Conservation (phyloP, 37 sponge, comb jelly and placozoan species). For the Haliclona indistincta region DNA sequence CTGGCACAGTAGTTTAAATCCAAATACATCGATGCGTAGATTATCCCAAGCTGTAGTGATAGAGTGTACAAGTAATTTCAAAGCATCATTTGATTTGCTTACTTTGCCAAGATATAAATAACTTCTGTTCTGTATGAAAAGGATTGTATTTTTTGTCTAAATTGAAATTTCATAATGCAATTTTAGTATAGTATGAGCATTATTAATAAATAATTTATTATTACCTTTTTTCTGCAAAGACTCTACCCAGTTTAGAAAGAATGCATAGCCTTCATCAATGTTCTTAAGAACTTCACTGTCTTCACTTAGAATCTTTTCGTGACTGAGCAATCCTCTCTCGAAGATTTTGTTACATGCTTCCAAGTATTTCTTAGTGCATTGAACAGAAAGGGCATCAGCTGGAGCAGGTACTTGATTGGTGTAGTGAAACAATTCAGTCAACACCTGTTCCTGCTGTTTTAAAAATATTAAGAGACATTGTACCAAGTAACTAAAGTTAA, state of each 20-base stretch:
- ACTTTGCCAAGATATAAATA: constrained; percentile 34
- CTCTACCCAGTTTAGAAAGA: constrained; percentile 13
- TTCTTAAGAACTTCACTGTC: constrained; percentile 6
- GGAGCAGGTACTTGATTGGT: constrained; percentile 14
- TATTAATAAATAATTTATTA: background rate
- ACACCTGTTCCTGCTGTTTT: constrained; percentile 39
- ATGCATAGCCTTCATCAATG: constrained; percentile 29
- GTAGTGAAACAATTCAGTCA: constrained; percentile 30
- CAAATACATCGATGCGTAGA: constrained; percentile 15
- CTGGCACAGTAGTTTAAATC: constrained; percentile 11
- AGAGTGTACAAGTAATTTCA: background rate
- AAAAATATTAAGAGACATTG: background rate
- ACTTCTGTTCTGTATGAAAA: constrained; percentile 5
- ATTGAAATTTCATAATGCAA: background rate
- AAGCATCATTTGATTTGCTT: background rate
- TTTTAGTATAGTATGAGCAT: background rate
- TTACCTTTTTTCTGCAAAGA: constrained; percentile 1
- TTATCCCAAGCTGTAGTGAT: constrained; percentile 21
- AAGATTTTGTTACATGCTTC: constrained; percentile 34
- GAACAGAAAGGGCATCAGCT: constrained; percentile 7
- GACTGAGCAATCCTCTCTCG: constrained; percentile 28
- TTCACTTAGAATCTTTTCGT: background rate
- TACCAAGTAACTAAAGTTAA: background rate
- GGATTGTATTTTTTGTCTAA: background rate
- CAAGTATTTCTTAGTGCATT: constrained; percentile 2